Evolutionary conservation across 35 echinoderm and acorn worm species (phyloP).

Genomic region (Chiridota heheva): DNA sequence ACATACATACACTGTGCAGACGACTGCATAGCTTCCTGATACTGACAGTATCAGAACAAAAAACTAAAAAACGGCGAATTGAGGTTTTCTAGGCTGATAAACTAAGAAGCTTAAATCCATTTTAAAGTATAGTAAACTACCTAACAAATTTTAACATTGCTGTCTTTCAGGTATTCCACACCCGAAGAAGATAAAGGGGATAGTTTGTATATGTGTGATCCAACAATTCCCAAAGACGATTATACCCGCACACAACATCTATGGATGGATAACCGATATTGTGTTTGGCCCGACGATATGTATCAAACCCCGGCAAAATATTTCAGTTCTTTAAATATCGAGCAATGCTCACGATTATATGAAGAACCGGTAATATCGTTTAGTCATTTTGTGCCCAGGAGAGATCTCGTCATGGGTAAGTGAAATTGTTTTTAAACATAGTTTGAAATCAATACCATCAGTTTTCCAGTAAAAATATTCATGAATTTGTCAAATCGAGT

Average conservation of each 20-base stretch:
- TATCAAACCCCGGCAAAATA: conserved; percentile 66
- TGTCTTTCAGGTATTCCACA: conserved; percentile 92
- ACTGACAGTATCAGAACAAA: too few species aligned
- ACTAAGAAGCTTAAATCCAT: too few species aligned
- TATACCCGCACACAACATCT: conserved; percentile 58
- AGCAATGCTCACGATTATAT: conserved; percentile 43
- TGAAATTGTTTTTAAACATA: too few species aligned
- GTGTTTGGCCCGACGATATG: conserved; percentile 78
- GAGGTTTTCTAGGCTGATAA: too few species aligned
- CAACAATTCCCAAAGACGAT: not conserved
- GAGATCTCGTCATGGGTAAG: conserved; percentile 68
- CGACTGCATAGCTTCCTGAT: too few species aligned
- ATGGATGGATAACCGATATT: conserved; percentile 97
- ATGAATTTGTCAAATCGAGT: too few species aligned
- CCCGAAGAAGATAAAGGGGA: conserved; percentile 81
- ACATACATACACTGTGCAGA: too few species aligned
- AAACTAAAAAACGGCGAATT: too few species aligned
- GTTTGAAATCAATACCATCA: too few species aligned
- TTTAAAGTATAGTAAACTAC: too few species aligned
- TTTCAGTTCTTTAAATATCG: conserved; percentile 66
- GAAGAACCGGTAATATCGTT: conserved; percentile 85
- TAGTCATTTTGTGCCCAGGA: conserved; percentile 89
- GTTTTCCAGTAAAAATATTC: too few species aligned
- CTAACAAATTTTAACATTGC: too few species aligned
- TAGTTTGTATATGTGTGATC: conserved; percentile 46